phyloP scores from a whole-genome alignment of 2,797 vertebrate species.

The Sorex maritimensis region DNA sequence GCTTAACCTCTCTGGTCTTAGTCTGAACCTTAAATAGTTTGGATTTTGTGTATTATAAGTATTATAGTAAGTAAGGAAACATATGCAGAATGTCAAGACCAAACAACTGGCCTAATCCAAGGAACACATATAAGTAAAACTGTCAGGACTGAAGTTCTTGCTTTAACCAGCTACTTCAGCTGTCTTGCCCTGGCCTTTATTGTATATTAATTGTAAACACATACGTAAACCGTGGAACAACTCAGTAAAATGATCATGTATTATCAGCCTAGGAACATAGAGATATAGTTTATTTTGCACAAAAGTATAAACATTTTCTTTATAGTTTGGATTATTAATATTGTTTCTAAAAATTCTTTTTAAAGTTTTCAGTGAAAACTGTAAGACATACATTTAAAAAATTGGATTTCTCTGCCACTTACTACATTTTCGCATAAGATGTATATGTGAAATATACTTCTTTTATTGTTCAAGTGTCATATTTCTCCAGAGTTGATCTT shows the following conservation, averaged over 20 bases:
- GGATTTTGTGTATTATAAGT: constrained; percentile 29
- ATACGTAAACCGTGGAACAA: not conserved
- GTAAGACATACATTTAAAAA: constrained; percentile 24
- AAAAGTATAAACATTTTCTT: constrained; percentile 46
- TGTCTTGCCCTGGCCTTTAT: not conserved
- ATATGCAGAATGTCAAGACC: constrained; percentile 59
- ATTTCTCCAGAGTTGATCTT: constrained; percentile 42
- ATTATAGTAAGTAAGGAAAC: constrained; percentile 2
- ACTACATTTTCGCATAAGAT: constrained; percentile 51
- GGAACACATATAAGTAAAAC: constrained; percentile 63
- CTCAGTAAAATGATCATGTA: not conserved
- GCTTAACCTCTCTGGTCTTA: not conserved
- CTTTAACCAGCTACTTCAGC: constrained; percentile 52
- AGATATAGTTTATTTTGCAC: constrained; percentile 56
- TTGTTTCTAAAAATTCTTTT: constrained; percentile 36
- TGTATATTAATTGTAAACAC: not conserved
- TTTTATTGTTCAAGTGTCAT: constrained; percentile 47
- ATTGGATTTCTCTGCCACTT: constrained; percentile 35
- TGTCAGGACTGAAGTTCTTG: constrained; percentile 55
- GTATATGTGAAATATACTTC: not conserved
- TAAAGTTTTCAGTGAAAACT: constrained; percentile 28
- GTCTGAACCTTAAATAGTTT: constrained; percentile 62
- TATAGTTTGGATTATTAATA: constrained; percentile 47
- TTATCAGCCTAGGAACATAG: not conserved
- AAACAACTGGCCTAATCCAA: constrained; percentile 61